Evolutionary conservation across 2,797 vertebrate genomes (phyloP).

Genomic region (Syngnathus acus): DNA sequence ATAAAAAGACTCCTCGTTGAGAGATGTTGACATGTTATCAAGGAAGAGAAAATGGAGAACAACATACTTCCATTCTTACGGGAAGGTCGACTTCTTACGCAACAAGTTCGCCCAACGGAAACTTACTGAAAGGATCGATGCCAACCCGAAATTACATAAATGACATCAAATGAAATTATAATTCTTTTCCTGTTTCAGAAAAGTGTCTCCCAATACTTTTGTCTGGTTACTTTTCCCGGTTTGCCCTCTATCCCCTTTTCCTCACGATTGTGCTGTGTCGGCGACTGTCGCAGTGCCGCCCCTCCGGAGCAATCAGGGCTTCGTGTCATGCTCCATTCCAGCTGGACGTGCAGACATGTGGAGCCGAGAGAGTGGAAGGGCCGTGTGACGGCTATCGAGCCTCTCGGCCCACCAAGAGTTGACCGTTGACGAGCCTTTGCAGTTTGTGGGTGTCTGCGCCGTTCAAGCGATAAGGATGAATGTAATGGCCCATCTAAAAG

Average conservation of each 20-base stretch:
- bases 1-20: neutral
- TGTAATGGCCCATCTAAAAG: constrained; percentile 1
- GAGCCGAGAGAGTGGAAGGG: neutral
- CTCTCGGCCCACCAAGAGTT: neutral
- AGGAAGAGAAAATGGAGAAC: neutral
- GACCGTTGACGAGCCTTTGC: neutral
- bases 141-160: neutral
- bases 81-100: neutral
- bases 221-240: neutral
- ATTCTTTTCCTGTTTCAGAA: no score
- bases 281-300: neutral
- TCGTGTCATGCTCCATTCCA: neutral
- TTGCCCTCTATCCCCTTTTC: neutral
- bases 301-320: neutral
- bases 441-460: neutral
- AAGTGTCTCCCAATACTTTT: neutral
- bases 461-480: neutral
- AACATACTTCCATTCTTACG: neutral
- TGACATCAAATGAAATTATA: neutral
- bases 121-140: neutral
- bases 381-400: neutral
- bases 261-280: neutral
- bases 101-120: neutral
- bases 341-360: neutral
- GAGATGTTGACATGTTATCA: neutral